A percentile compares a stretch with the other conserved stretches of the same genome.
phyloP scores from a whole-genome alignment of 2,113 vertebrate genomes.

The Lasiurus borealis region DNA sequence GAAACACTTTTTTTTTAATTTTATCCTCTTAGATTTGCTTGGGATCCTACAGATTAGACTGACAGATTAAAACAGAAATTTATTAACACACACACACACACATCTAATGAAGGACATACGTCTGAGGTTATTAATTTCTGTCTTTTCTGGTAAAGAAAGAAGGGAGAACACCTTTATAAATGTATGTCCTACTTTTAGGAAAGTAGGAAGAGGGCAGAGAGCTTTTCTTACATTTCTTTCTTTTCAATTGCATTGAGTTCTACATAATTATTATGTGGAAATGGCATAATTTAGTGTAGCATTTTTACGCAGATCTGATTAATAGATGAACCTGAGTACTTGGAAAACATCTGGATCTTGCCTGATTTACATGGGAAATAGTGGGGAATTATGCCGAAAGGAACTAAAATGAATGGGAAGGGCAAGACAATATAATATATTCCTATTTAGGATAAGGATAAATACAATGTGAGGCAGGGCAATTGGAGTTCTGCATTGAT shows the following conservation, averaged over 20 bases:
- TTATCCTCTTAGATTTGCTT: not conserved
- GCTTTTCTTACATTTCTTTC: not conserved
- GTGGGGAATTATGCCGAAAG: not conserved
- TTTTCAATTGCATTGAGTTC: not conserved
- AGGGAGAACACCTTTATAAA: not conserved
- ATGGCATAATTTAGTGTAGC: not conserved
- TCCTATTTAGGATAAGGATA: too few relatives aligned
- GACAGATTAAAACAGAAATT: not conserved
- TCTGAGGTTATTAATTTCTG: not conserved
- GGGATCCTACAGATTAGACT: not conserved
- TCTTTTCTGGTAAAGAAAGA: not conserved
- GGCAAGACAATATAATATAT: not conserved
- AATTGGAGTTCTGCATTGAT: not conserved
- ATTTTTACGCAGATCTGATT: not conserved
- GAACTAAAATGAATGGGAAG: not conserved
- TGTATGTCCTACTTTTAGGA: not conserved
- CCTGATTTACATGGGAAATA: not conserved
- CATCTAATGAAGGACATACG: not conserved
- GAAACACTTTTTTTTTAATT: not conserved
- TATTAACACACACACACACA: not conserved
- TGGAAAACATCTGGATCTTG: not conserved
- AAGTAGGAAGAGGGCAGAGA: not conserved
- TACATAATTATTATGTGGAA: not conserved
- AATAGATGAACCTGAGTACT: not conserved
- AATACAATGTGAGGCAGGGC: not conserved